A percentile compares a stretch with the other conserved stretches of the same genome.
These are phyloP conservation scores for Intellagama lesueurii DNA, from an alignment of 2,797 vertebrate species.

Conservation along the genomic window DNA sequence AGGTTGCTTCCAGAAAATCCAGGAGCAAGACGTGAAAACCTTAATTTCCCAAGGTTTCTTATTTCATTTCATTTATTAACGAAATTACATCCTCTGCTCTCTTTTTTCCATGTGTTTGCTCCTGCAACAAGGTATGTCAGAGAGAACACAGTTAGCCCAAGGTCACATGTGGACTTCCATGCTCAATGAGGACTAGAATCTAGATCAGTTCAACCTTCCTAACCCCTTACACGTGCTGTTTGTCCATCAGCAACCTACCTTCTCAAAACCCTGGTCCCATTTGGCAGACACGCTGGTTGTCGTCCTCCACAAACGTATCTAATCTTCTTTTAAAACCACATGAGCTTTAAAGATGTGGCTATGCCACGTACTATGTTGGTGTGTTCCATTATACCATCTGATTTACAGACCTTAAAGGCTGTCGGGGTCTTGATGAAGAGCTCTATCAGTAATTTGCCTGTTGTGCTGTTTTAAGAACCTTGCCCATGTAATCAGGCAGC, in stretches of 20 bases:
- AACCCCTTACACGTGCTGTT: not conserved
- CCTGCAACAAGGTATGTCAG: not conserved
- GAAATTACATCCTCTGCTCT: not conserved
- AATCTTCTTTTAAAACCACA: not conserved
- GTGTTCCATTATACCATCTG: not conserved
- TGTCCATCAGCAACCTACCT: not conserved
- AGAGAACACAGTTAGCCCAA: not conserved
- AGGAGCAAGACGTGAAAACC: not conserved
- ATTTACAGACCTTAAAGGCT: not conserved
- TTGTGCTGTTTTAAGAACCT: too few relatives aligned
- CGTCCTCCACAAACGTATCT: not conserved
- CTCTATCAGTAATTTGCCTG: not conserved
- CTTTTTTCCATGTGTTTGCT: not conserved
- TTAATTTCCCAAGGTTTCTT: not conserved
- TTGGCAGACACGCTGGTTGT: too few relatives aligned
- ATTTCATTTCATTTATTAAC: not conserved
- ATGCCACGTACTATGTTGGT: not conserved
- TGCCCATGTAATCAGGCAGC: too few relatives aligned
- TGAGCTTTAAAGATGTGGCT: too few relatives aligned
- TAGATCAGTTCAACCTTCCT: not conserved
- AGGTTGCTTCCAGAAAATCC: not conserved
- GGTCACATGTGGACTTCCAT: too few relatives aligned
- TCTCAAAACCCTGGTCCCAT: not conserved
- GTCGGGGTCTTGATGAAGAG: not conserved
- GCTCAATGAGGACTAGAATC: not conserved